Conservation (phyloP, 1,140 invertebrate genomes). For the Lucilia sericata region DNA sequence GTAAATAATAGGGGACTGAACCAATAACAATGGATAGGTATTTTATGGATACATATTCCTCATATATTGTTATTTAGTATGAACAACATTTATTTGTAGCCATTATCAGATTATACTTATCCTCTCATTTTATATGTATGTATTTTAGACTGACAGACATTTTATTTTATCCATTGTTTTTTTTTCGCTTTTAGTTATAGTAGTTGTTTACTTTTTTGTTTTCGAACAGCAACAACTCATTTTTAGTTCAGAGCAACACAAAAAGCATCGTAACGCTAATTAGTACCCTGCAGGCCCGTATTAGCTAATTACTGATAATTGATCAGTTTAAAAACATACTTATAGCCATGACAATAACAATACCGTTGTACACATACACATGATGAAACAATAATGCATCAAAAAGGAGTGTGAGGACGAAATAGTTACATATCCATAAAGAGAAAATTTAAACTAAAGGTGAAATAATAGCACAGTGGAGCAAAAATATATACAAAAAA, state of each 20-base stretch:
- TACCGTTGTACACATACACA: not conserved
- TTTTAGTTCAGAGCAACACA: not conserved
- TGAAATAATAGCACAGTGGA: not conserved
- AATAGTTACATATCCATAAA: not conserved
- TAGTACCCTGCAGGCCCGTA: constrained; percentile 35
- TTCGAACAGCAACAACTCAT: not conserved
- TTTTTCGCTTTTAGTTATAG: not conserved
- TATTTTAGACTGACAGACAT: too few relatives aligned
- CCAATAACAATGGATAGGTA: not conserved
- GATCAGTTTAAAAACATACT: constrained; percentile 36
- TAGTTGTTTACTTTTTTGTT: not conserved
- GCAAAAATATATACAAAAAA: too few relatives aligned
- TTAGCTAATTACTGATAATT: constrained; percentile 40
- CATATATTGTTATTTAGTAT: too few relatives aligned
- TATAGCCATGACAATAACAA: not conserved
- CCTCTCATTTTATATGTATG: not conserved
- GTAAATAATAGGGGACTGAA: not conserved
- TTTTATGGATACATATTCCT: not conserved
- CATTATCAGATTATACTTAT: constrained; percentile 4
- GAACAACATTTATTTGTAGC: not conserved
- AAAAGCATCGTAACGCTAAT: constrained; percentile 28
- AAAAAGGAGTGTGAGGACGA: too few relatives aligned
- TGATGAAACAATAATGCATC: too few relatives aligned
- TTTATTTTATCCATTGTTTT: not conserved
- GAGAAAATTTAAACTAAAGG: not conserved